phyloP scores from a whole-genome alignment of 2,888 invertebrate genomes.

The Cryptocephalus moraei region DNA sequence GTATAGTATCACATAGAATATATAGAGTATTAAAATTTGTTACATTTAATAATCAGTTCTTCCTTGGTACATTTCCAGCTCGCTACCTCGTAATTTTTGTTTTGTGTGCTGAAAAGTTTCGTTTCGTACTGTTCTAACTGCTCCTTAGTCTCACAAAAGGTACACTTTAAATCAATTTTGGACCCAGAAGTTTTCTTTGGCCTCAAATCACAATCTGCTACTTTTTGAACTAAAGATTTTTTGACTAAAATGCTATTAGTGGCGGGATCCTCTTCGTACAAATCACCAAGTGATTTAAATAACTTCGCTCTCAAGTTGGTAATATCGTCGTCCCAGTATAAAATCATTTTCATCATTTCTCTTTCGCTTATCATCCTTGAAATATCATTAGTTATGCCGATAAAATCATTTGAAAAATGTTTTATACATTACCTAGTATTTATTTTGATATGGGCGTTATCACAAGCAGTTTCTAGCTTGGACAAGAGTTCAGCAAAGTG shows the following conservation, averaged over 20 bases:
- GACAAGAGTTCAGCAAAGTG: constrained; percentile 25
- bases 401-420: background rate
- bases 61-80: constrained; percentile 52
- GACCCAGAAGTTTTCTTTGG: constrained; percentile 19
- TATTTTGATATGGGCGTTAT: constrained; percentile 17
- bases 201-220: constrained; percentile 49
- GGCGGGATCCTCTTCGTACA: constrained; percentile 15
- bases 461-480: constrained; percentile 20
- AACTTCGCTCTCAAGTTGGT: constrained; percentile 29
- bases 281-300: constrained; percentile 19
- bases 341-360: constrained; percentile 20
- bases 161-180: constrained; percentile 24
- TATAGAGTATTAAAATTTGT: background rate
- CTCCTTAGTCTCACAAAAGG: constrained; percentile 39
- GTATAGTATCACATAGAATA: background rate
- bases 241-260: background rate
- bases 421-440: constrained; percentile 11
- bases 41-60: constrained; percentile 47
- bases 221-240: constrained; percentile 36
- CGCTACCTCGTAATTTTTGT: constrained; percentile 36
- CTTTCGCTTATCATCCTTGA: constrained; percentile 12
- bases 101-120: constrained; percentile 45
- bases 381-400: background rate
- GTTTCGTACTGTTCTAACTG: constrained; percentile 42
- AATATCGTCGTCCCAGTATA: constrained; percentile 28